Percentiles rank a stretch among this genome's conserved stretches.
These are phyloP conservation scores for Sceloporus tristichus DNA, from an alignment of 2,113 vertebrate species.

Conservation along the genomic window DNA sequence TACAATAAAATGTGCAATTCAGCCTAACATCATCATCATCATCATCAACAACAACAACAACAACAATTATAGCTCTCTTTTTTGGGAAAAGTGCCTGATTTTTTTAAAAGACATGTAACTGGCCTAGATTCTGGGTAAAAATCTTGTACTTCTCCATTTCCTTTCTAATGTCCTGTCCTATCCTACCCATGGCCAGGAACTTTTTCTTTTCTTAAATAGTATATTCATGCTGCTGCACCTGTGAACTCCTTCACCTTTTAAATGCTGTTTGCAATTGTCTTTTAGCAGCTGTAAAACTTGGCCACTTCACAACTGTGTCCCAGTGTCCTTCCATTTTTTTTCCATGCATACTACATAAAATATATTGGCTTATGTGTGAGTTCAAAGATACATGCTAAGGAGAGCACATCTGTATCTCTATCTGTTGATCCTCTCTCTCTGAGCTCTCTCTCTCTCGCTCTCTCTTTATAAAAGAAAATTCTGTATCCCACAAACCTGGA, in stretches of 20 bases:
- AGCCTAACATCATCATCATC: background rate
- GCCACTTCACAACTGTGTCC: background rate
- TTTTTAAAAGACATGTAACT: background rate
- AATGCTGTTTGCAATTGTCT: background rate
- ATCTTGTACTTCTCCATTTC: background rate
- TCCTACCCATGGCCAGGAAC: background rate
- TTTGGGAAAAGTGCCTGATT: background rate
- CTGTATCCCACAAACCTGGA: background rate
- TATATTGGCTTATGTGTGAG: background rate
- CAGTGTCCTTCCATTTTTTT: background rate
- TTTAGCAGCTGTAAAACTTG: slow-evolving; percentile 17
- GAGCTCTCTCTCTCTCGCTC: background rate
- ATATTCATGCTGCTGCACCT: background rate
- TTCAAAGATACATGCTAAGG: background rate
- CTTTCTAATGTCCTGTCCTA: too few species aligned
- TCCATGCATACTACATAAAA: background rate
- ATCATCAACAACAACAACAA: background rate
- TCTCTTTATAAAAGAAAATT: background rate
- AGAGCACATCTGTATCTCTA: background rate
- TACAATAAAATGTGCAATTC: background rate
- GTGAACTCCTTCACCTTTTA: slow-evolving; percentile 5
- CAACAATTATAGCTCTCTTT: too few species aligned
- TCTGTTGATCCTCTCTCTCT: background rate
- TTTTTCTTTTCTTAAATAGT: slow-evolving; percentile 1
- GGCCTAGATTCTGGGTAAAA: background rate